Conservation (phyloP, 2,888 invertebrate genomes). For the Alsophila aescularia region DNA sequence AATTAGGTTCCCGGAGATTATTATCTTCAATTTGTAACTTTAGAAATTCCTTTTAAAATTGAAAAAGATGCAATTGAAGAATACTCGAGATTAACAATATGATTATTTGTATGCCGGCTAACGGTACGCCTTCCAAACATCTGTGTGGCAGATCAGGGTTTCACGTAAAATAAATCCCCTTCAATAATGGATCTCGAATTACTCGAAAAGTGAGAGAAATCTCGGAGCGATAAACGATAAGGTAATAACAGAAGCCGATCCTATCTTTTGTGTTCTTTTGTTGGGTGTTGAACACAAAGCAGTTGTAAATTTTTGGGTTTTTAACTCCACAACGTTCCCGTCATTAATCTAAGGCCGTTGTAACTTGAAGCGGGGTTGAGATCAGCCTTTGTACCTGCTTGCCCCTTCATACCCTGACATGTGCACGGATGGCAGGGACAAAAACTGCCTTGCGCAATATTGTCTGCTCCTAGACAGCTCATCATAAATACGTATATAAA, state of each 20-base stretch:
- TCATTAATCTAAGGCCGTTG: constrained; percentile 81
- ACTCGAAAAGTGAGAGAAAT: constrained; percentile 79
- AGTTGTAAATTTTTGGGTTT: constrained; percentile 84
- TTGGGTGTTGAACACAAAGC: constrained; percentile 70
- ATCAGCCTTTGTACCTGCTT: constrained; percentile 76
- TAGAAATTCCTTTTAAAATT: constrained; percentile 13
- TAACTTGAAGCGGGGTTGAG: constrained; percentile 78
- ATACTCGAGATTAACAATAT: constrained; percentile 45
- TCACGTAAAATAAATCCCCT: constrained; percentile 56
- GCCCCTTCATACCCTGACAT: constrained; percentile 75
- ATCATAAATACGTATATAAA: constrained; percentile 62
- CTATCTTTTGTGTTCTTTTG: constrained; percentile 78
- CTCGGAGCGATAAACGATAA: constrained; percentile 75
- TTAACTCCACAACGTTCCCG: constrained; percentile 81
- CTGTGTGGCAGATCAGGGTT: constrained; percentile 61
- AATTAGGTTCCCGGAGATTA: constrained; percentile 46
- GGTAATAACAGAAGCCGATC: constrained; percentile 82
- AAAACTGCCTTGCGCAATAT: constrained; percentile 79
- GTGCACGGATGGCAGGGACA: constrained; percentile 62
- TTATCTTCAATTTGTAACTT: constrained; percentile 35
- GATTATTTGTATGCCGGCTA: constrained; percentile 65
- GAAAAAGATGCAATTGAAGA: constrained; percentile 41
- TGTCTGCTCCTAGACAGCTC: constrained; percentile 60
- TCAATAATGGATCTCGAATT: constrained; percentile 75
- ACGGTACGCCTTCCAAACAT: constrained; percentile 79